Conservation (phyloP, 30 jellyfish, hydroid and myxozoan species). For the Hydra vulgaris region DNA sequence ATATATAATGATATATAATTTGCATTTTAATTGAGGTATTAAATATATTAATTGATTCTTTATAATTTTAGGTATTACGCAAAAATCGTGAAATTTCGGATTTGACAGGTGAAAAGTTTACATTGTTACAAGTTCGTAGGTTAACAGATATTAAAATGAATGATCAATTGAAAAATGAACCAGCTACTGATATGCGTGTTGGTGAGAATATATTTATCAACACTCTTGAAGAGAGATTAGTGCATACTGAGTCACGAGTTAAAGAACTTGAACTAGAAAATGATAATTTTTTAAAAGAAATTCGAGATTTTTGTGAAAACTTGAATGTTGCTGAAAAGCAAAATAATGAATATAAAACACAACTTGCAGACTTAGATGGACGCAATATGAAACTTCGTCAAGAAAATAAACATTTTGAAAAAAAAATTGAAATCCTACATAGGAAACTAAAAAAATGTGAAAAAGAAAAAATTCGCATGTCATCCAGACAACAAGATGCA, state of each 20-base stretch:
- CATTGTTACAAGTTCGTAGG: slow-evolving; percentile 33
- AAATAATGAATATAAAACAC: slow-evolving; percentile 39
- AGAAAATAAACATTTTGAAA: slow-evolving; percentile 56
- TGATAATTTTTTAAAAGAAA: slow-evolving; percentile 51
- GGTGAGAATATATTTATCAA: slow-evolving; percentile 29
- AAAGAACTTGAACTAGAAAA: slow-evolving; percentile 58
- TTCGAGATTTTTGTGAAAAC: slow-evolving; percentile 46
- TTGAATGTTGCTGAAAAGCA: slow-evolving; percentile 36
- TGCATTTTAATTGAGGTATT: too few species aligned
- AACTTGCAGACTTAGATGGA: slow-evolving; percentile 40
- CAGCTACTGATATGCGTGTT: slow-evolving; percentile 42
- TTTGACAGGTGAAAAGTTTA: slow-evolving; percentile 53
- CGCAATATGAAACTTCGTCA: slow-evolving; percentile 27
- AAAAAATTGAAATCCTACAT: slow-evolving; percentile 46
- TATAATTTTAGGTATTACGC: not conserved
- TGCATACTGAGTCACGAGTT: slow-evolving; percentile 54
- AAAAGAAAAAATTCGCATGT: slow-evolving; percentile 59
- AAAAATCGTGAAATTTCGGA: slow-evolving; percentile 37
- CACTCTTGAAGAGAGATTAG: slow-evolving; percentile 64
- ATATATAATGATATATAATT: too few species aligned
- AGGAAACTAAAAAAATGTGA: slow-evolving; percentile 53
- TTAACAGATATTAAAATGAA: slow-evolving; percentile 19
- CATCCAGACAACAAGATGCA: slow-evolving; percentile 39
- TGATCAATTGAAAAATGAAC: slow-evolving; percentile 34
- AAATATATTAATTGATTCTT: not conserved